Percentiles rank a stretch among this genome's conserved stretches.
Evolutionary conservation across 1,140 invertebrate species (phyloP).

Genomic region (Cherax quadricarinatus): DNA sequence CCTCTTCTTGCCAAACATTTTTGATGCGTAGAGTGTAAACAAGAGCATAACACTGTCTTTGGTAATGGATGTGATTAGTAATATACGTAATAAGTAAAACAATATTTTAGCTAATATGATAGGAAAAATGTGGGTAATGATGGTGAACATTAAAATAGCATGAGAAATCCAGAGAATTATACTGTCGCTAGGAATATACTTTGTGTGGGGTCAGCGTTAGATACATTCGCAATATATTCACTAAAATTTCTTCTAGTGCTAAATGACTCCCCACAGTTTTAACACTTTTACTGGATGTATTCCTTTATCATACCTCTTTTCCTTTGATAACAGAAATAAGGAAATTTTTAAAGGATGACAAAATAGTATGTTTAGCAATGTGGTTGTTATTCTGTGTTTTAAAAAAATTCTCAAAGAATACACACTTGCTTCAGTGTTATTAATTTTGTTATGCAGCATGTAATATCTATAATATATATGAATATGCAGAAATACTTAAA

Average conservation of each 20-base stretch:
- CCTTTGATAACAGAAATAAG: background rate
- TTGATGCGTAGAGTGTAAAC: no score
- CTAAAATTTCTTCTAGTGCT: background rate
- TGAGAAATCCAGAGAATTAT: background rate
- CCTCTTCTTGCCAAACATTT: no score
- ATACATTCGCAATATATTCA: background rate
- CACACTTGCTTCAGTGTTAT: background rate
- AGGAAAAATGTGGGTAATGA: background rate
- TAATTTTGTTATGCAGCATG: background rate
- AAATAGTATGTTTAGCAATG: background rate
- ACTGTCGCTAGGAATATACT: background rate
- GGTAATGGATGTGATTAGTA: no score
- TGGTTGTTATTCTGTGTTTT: background rate
- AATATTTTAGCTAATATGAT: no score
- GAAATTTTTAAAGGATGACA: background rate
- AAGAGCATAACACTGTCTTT: no score
- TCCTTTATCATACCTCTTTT: background rate
- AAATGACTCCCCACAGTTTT: background rate
- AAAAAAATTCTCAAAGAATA: background rate
- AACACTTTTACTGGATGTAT: no score
- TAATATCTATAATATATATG: no score
- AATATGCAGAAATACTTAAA: background rate
- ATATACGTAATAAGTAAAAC: no score
- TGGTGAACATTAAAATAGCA: slow-evolving; percentile 17
- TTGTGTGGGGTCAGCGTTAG: no score